These are phyloP conservation scores for Siphamia tubifer DNA, from an alignment of 2,113 vertebrate genomes.

Conservation along the genomic window DNA sequence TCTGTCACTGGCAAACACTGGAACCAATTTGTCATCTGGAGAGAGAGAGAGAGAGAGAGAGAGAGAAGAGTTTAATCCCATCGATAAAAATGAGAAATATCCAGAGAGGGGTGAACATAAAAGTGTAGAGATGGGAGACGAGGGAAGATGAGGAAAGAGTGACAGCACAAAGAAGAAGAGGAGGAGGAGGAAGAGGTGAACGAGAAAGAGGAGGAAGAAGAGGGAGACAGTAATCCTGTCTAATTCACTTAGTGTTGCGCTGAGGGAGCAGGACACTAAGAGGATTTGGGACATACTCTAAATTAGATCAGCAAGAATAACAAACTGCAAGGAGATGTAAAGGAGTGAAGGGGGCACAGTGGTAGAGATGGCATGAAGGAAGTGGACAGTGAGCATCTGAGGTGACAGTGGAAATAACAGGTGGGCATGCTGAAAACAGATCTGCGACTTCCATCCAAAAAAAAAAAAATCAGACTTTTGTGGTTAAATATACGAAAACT, in stretches of 20 bases:
- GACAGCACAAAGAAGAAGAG: constrained; percentile 39
- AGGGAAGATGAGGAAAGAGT: constrained; percentile 39
- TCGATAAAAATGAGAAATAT: constrained; percentile 51
- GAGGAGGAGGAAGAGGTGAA: constrained; percentile 18
- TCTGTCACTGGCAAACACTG: constrained; percentile 68
- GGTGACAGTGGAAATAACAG: neutral
- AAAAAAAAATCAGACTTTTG: too few relatives aligned
- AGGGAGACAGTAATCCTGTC: constrained; percentile 81
- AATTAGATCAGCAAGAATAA: constrained; percentile 89
- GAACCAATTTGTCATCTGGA: constrained; percentile 77
- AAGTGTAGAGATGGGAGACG: constrained; percentile 16
- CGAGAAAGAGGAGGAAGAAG: constrained; percentile 49
- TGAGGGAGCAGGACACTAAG: constrained; percentile 83
- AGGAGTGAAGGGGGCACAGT: constrained; percentile 26
- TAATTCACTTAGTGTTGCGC: constrained; percentile 86
- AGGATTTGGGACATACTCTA: constrained; percentile 86
- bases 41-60: constrained; percentile 47
- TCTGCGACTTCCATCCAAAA: too few relatives aligned
- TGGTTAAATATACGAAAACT: too few relatives aligned
- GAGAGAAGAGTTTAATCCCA: constrained; percentile 66
- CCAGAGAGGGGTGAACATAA: constrained; percentile 44
- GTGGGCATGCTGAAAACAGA: neutral
- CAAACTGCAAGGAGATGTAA: constrained; percentile 69
- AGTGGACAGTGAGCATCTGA: neutral
- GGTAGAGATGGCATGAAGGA: constrained; percentile 28